Base-by-base conservation (phyloP, 2,888 invertebrate genomes). In the Marronus borbonicus region DNA sequence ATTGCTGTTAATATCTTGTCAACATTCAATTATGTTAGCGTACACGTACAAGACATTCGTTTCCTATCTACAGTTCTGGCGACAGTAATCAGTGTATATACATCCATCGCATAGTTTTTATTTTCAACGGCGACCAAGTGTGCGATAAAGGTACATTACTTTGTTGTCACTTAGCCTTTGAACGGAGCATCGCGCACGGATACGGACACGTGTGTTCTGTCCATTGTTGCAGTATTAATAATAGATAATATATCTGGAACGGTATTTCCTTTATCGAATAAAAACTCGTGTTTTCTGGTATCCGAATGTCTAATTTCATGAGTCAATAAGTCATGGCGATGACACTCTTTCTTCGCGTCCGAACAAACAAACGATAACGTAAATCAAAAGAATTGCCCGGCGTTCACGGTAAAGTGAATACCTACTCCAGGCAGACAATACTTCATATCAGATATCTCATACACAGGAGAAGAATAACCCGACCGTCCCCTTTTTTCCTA, bases 331-430 rank as follows among this genome's bases (percentile, higher is more conserved):
- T 84, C 83, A 83, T 74, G 80, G 80, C 79, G 81, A 82, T 81
- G 83, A 82, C 82, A 83, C 83, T 82, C 78, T 80, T 82, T 82
- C 80, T 82, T 81, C 81, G 78, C 80, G 84, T 84, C 83, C 84
- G 83, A 84, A 83, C 85, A 85, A 85, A 85, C 85, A 85, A 85
- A 85, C 84, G 85, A 84, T 85, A 85, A 84, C 85, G 84, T 85
- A 85, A 85, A 85, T 85, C 84, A 86, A 84, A 84, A 85, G 85
- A 85, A 85, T 85, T 84, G 85, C 85, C 58, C 82, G 79, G 81
- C 83, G 82, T 85, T 85, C 84, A 85, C 84, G 85, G 83, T 83
- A 81, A 84, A 85, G 84, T 84, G 85, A 85, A 84, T 85, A 85
- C 85, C 84, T 83, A 81, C 82, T 84, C 81, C 81, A 79, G 81